Conservation (phyloP, 1,140 invertebrate genomes). For the Pseudomyrmex gracilis region DNA sequence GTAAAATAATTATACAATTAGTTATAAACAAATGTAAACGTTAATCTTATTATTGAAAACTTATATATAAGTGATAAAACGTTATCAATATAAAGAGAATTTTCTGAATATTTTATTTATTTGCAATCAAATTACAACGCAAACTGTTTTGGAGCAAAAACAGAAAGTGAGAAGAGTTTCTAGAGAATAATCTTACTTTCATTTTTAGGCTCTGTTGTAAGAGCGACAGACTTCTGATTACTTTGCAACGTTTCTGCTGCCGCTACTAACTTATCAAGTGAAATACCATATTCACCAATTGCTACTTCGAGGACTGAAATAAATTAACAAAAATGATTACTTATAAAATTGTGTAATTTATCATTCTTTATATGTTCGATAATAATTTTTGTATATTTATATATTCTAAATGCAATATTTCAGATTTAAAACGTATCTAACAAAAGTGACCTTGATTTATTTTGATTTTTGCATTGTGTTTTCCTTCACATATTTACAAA, state of each 20-base stretch:
- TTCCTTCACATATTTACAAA: too few species aligned
- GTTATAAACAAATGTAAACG: not conserved
- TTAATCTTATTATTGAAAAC: not conserved
- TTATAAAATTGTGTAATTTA: too few species aligned
- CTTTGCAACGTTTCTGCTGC: constrained; percentile 86
- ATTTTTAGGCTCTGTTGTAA: not conserved
- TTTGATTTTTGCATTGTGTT: not conserved
- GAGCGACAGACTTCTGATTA: constrained; percentile 76
- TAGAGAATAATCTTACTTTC: constrained; percentile 63
- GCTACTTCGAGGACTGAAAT: constrained; percentile 92
- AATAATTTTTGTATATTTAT: too few species aligned
- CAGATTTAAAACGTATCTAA: too few species aligned
- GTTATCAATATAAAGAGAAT: not conserved
- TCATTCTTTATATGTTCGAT: too few species aligned
- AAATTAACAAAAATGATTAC: constrained; percentile 14
- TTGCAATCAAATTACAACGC: not conserved
- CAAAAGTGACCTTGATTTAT: not conserved
- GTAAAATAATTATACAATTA: too few species aligned
- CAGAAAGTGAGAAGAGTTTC: not conserved
- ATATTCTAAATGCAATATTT: too few species aligned
- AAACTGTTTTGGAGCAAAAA: not conserved
- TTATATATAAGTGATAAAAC: not conserved
- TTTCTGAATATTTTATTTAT: not conserved
- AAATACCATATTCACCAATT: constrained; percentile 89
- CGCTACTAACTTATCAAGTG: constrained; percentile 87